Evolutionary conservation across 2,888 invertebrate species (phyloP).

Genomic region (Philonicus albiceps): DNA sequence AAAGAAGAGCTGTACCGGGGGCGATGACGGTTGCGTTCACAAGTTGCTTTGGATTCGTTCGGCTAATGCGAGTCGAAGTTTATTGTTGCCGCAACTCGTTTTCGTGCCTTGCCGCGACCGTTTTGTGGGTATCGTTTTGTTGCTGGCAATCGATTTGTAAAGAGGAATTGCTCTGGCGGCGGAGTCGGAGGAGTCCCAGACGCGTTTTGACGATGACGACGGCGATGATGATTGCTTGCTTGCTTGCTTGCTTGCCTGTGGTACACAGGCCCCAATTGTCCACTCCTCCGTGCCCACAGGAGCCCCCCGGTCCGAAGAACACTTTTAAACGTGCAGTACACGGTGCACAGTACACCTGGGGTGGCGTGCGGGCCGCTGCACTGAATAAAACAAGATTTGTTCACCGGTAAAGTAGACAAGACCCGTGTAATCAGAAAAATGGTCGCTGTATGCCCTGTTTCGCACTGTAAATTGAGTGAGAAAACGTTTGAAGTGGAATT

Average conservation of each 20-base stretch:
- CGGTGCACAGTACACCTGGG: neutral
- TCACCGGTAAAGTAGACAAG: conserved; percentile 27
- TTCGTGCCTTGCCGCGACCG: conserved; percentile 18
- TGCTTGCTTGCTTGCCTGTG: neutral
- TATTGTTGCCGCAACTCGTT: conserved; percentile 38
- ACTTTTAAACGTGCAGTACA: no score
- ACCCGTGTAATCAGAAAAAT: neutral
- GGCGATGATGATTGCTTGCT: neutral
- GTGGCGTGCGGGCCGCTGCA: neutral
- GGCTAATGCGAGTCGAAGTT: conserved; percentile 33
- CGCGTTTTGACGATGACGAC: conserved; percentile 7
- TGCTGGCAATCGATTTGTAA: conserved; percentile 39
- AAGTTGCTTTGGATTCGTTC: neutral
- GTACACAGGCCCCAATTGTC: neutral
- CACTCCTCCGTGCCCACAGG: neutral
- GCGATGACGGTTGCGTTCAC: neutral
- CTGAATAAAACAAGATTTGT: conserved; percentile 28
- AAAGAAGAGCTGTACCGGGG: neutral
- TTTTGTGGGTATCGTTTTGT: conserved; percentile 22
- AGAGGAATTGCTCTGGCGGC: conserved; percentile 20
- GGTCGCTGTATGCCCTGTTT: conserved; percentile 20
- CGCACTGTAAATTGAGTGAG: conserved; percentile 34
- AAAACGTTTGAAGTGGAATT: conserved; percentile 33
- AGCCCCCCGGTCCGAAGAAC: neutral
- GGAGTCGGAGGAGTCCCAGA: neutral